phyloP scores from a whole-genome alignment of 2,113 vertebrate genomes.

The Solenodon paradoxus region DNA sequence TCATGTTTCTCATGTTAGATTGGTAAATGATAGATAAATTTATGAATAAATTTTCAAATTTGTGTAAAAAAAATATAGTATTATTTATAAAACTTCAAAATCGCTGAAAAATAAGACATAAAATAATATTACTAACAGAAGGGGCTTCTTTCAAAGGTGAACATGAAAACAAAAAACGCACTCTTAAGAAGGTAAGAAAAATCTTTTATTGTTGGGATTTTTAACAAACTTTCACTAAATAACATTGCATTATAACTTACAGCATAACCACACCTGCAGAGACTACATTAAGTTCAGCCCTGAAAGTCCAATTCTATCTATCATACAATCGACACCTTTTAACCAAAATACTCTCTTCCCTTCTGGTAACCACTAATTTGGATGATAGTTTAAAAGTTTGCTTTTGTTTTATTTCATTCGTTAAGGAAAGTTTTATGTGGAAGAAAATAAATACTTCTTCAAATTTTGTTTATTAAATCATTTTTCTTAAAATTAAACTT shows the following conservation, averaged over 20 bases:
- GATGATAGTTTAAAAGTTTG: no score
- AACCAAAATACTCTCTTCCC: no score
- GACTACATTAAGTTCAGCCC: no score
- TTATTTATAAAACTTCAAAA: constrained; percentile 28
- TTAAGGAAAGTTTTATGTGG: constrained; percentile 33
- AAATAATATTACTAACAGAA: constrained; percentile 43
- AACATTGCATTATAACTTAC: no score
- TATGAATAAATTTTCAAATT: neutral
- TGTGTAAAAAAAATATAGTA: neutral
- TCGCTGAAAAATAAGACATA: neutral
- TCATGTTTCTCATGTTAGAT: neutral
- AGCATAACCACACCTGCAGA: no score
- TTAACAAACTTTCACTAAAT: no score
- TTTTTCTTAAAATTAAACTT: neutral
- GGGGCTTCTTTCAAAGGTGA: neutral
- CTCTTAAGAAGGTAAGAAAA: constrained; percentile 49
- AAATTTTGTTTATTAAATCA: constrained; percentile 23
- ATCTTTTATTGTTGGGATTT: no score
- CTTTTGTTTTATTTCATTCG: no score
- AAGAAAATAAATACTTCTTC: constrained; percentile 35
- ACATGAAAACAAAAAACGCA: constrained; percentile 32
- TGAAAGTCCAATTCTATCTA: no score
- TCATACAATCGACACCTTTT: no score
- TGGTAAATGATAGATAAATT: neutral
- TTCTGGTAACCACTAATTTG: no score